These are phyloP conservation scores for Helleia helle DNA, from an alignment of 2,888 invertebrate species.

Conservation along the genomic window DNA sequence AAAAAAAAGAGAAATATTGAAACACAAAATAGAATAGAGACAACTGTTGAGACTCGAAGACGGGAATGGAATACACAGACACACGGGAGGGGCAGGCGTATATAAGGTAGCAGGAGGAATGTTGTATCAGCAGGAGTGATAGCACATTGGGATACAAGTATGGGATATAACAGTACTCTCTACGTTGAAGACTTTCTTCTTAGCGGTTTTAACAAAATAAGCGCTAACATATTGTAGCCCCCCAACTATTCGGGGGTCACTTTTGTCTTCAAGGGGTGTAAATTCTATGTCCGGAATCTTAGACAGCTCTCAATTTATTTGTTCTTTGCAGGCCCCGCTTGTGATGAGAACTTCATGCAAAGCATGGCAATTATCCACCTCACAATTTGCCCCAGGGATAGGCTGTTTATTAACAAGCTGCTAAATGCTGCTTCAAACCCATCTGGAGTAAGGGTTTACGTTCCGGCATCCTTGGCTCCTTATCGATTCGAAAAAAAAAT, in stretches of 20 bases:
- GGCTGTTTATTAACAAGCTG: constrained; percentile 16
- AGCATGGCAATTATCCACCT: constrained; percentile 12
- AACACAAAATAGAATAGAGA: no score
- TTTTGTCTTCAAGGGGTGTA: constrained; percentile 13
- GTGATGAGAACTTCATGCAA: constrained; percentile 9
- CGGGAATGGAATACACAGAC: no score
- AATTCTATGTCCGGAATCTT: constrained; percentile 7
- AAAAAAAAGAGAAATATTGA: no score
- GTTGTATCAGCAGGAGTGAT: no score
- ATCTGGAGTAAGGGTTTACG: constrained; percentile 16
- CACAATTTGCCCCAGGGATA: constrained; percentile 20
- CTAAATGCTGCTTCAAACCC: constrained; percentile 17
- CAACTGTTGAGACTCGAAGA: no score
- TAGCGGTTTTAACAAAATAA: constrained; percentile 18
- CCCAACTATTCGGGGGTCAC: constrained; percentile 9
- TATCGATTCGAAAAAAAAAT: constrained; percentile 25
- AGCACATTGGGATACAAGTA: no score
- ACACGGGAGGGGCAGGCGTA: no score
- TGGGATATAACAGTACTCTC: no score
- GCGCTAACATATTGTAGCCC: constrained; percentile 18
- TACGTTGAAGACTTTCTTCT: constrained; percentile 19
- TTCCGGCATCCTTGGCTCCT: constrained; percentile 20
- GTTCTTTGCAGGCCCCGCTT: not conserved
- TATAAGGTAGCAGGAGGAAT: no score
- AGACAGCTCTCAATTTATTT: not conserved